Base-by-base conservation (phyloP, 2,888 invertebrate species). In the Leucozona laternaria region DNA sequence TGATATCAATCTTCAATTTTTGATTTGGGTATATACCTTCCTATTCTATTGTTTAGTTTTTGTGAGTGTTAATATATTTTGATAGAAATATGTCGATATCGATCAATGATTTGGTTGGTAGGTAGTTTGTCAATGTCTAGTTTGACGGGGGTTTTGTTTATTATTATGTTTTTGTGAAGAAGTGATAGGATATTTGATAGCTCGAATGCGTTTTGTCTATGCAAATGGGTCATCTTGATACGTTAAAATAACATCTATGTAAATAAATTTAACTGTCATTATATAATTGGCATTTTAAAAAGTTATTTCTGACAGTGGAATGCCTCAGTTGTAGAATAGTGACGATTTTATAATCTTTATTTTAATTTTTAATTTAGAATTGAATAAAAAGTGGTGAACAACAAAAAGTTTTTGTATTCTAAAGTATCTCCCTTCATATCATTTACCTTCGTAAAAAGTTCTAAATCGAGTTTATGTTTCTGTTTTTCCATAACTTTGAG, bases 101-200 rank as follows among this genome's bases (percentile, higher is more conserved):
- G 68, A 53, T 68, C 37, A 37, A 53, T 68, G 22, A 53, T 25
- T 50, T 37, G 31, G 8, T 64, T 34, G 50, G 66, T 48, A 48
- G 64, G 48, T 68, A 68, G 66, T 68, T 68, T 68, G 34, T 68
- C 66, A 50, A 68, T 50, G 66, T 68, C 66, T 68, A 34, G 22
- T 50, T 68, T 48, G 66, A 34, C 31, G 22, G 64, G 8, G 28
- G 45, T 43, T 50, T 68, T 50, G 25, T 68, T 68, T 66, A 31
- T 66, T 48, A 40, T 11, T 40, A 25, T 48, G 6, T 13, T 28
- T n/a, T 64, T 20, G 34, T 58, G 60, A 22, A 37, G 13, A 22
- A 22, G 37, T 40, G 60, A 48, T 50, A 53, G 37, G 53, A 68
- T 37, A 53, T 53, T 68, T 37, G 53, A 68, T 68, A 25, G 53